Base-by-base conservation (phyloP, 1,140 invertebrate genomes). In the Solenopsis fugax region DNA sequence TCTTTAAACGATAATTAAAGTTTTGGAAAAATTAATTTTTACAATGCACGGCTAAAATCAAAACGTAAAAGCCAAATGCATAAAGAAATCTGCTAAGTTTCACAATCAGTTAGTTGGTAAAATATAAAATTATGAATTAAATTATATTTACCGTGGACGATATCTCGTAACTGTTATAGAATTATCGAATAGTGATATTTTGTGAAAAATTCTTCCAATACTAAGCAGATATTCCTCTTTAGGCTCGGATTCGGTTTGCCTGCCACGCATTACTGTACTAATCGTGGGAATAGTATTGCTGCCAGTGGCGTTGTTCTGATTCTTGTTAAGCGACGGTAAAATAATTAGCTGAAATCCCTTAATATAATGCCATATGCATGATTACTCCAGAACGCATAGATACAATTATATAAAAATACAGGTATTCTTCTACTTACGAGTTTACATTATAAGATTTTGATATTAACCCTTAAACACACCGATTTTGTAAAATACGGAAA, bases 181-280 rank as follows among this genome's bases (percentile, higher is more conserved):
- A 65, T 97, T 97, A 16, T 97, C 98, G 48, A 96, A 96, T 0
- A 99, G 94, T 0, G 97, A 97, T 86, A 99, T 97, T 93, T 98
- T 98, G 94, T 99, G 99, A 96, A 99, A 99, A 92, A 99, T 98
- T 85, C 98, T 96, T 0, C 99, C 99, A 91, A 99, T 99, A 84
- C 98, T 99, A 2, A 99, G 95, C 76, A 98, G 96, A 94, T 97
- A 98, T 89, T 98, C 97, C 90, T 98, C 97, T 41, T 96, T 96
- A 2, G 95, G 95, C 87, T 97, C 96, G 0, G 95, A 93, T 29
- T 96, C 94, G 50, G 92, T 91, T 86, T 95, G 93, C 72, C 93
- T 93, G 80, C 94, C 95, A 65, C 94, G 95, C 89, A 96, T 95
- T 34, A 95, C 87, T 21, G 94, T 94, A 84, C 95, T 95, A 81